phyloP scores from a whole-genome alignment of 2,888 invertebrate genomes.

The Xylocampa areola region DNA sequence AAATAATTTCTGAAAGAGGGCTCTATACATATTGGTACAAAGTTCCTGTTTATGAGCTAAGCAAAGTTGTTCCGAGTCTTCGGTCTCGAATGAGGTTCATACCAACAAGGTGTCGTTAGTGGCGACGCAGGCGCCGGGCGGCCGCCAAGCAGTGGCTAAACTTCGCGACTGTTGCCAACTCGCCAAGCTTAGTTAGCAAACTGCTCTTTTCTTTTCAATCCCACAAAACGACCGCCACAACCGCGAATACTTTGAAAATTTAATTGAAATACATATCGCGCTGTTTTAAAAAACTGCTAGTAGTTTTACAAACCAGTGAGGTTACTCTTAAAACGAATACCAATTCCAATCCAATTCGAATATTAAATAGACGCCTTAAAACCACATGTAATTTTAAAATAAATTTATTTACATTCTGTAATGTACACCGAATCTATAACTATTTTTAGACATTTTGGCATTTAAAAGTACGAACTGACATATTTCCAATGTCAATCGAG shows the following conservation, averaged over 20 bases:
- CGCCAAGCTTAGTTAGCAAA: slow-evolving; percentile 67
- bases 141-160: slow-evolving; percentile 9
- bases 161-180: slow-evolving; percentile 58
- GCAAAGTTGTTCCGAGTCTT: slow-evolving; percentile 50
- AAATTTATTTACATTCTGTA: too few species aligned
- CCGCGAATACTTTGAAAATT: slow-evolving; percentile 19
- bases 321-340: too few species aligned
- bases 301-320: too few species aligned
- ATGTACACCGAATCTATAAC: too few species aligned
- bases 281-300: slow-evolving; percentile 16
- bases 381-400: too few species aligned
- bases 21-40: slow-evolving; percentile 36
- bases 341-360: too few species aligned
- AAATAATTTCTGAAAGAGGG: slow-evolving; percentile 32
- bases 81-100: slow-evolving; percentile 53
- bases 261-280: slow-evolving; percentile 28
- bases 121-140: slow-evolving; percentile 14
- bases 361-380: too few species aligned
- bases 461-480: too few species aligned
- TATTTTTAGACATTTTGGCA: too few species aligned
- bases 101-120: slow-evolving; percentile 70
- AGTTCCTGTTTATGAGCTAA: slow-evolving; percentile 50
- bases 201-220: slow-evolving; percentile 76
- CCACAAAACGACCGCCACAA: slow-evolving; percentile 40
- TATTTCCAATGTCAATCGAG: too few species aligned